phyloP scores from a whole-genome alignment of 2,888 invertebrate genomes.

The Hypselothyrea guttata region DNA sequence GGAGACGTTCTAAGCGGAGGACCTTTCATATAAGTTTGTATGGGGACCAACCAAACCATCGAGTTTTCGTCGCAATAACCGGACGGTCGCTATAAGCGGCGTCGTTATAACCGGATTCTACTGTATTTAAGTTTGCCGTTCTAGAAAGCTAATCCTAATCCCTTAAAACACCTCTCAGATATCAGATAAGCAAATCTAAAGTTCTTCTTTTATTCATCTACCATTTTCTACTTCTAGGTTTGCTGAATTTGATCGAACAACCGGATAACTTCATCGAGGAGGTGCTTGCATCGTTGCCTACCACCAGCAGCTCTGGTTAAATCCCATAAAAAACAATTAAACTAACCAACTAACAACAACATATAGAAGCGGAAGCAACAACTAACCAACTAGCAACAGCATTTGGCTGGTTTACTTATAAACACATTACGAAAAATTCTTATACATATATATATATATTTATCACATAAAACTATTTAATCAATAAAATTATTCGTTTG shows the following conservation, averaged over 20 bases:
- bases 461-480: conserved; percentile 69
- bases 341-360: conserved; percentile 5
- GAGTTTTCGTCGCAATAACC: too few relatives aligned
- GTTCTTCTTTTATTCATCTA: not conserved
- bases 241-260: conserved; percentile 80
- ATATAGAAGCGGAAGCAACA: too few relatives aligned
- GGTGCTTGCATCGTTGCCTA: conserved; percentile 77
- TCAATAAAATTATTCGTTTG: conserved; percentile 76
- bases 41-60: too few relatives aligned
- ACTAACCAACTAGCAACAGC: conserved; percentile 18
- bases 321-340: conserved; percentile 27
- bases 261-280: conserved; percentile 80
- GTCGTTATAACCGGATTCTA: too few relatives aligned
- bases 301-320: conserved; percentile 66
- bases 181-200: too few relatives aligned
- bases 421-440: too few relatives aligned
- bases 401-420: conserved; percentile 10
- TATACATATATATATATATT: conserved; percentile 57
- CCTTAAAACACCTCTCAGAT: too few relatives aligned
- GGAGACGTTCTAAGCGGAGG: too few relatives aligned
- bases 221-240: conserved; percentile 53
- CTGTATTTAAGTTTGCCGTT: too few relatives aligned
- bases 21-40: too few relatives aligned
- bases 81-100: too few relatives aligned
- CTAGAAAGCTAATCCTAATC: too few relatives aligned